Percentiles rank a stretch among this genome's conserved stretches.
phyloP scores from a whole-genome alignment of 2,888 invertebrate species.

The Gymnoscelis rufifasciata region DNA sequence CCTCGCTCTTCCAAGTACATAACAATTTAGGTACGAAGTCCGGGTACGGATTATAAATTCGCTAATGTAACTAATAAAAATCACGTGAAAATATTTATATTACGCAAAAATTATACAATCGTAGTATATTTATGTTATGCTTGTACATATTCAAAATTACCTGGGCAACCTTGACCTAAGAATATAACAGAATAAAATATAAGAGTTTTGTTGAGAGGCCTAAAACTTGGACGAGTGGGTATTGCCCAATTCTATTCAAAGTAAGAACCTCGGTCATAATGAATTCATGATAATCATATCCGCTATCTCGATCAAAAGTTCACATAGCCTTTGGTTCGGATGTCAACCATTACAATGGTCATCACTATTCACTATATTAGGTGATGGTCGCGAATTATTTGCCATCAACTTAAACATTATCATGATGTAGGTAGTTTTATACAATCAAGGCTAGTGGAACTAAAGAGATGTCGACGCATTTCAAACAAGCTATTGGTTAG shows the following conservation, averaged over 20 bases:
- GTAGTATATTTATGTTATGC: too few species aligned
- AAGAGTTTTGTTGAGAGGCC: neutral
- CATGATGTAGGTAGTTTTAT: constrained; percentile 2
- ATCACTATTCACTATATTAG: constrained; percentile 9
- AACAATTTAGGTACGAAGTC: too few species aligned
- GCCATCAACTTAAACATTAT: too few species aligned
- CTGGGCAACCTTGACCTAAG: constrained; percentile 1
- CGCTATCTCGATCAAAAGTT: constrained; percentile 9
- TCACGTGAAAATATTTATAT: neutral
- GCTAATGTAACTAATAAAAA: too few species aligned
- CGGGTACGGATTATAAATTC: too few species aligned
- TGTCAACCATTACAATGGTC: constrained; percentile 14
- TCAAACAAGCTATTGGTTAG: too few species aligned
- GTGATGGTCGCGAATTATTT: constrained; percentile 14
- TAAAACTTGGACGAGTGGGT: neutral
- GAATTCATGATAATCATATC: constrained; percentile 6
- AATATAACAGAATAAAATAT: neutral
- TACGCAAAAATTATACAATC: too few species aligned
- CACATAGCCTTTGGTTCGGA: constrained; percentile 16
- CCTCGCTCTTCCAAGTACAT: too few species aligned
- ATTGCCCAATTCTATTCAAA: constrained; percentile 4
- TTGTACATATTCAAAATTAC: neutral
- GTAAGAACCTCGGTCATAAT: constrained; percentile 4
- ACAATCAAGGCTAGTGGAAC: too few species aligned
- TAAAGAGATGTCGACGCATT: too few species aligned